phyloP scores from a whole-genome alignment of 2,113 vertebrate genomes.

The Apistogramma diplotaenia region DNA sequence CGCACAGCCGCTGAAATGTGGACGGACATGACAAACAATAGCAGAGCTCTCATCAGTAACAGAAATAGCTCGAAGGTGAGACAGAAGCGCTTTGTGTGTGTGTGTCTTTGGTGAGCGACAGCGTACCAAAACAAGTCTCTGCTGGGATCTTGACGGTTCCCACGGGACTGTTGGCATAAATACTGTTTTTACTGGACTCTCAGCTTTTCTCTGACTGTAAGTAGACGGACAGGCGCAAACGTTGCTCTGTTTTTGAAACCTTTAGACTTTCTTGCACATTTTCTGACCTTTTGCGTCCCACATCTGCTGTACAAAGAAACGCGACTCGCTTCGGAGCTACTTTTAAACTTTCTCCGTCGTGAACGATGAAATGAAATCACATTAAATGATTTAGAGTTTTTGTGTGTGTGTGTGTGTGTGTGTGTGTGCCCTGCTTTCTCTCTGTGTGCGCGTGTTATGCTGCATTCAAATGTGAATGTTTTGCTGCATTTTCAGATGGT shows the following conservation, averaged over 20 bases:
- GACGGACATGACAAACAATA: conserved; percentile 37
- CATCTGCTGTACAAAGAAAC: not conserved
- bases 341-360: not conserved
- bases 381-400: not conserved
- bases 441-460: not conserved
- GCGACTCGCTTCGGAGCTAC: not conserved
- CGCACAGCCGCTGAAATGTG: conserved; percentile 16
- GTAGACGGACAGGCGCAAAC: not conserved
- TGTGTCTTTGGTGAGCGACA: not conserved
- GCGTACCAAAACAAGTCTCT: not conserved
- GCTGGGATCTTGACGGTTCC: not conserved
- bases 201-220: not conserved
- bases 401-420: not conserved
- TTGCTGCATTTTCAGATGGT: conserved; percentile 58
- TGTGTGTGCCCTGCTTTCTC: too few relatives aligned
- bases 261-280: not conserved
- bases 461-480: not conserved
- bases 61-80: conserved; percentile 47
- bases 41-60: not conserved
- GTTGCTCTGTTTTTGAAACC: not conserved
- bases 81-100: not conserved
- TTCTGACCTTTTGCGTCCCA: conserved; percentile 16
- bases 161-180: too few relatives aligned
- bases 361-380: too few relatives aligned
- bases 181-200: not conserved